Evolutionary conservation across 2,888 invertebrate species (phyloP), one percentile per base, ranked within the genome.

Genomic region (Lasioglossum morio): DNA sequence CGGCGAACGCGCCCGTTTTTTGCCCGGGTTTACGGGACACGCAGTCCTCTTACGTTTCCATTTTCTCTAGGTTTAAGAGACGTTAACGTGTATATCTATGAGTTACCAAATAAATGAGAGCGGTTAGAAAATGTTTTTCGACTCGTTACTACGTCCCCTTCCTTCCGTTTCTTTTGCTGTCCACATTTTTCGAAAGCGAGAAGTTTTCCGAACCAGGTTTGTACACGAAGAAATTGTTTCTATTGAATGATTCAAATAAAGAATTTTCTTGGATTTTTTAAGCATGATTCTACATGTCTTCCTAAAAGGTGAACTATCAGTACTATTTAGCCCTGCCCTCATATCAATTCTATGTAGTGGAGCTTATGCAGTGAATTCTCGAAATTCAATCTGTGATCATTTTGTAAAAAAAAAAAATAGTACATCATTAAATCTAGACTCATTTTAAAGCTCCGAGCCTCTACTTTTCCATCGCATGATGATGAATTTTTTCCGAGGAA

Each of bases 101-200:
- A 94, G 94, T 94, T 94, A 94, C 94, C 93, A 94, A 94, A 94
- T 94, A 94, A 94, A 94, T 91, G 85, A 93, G 88, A 93, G 91
- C 89, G 93, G 92, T 94, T 94, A 94, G 94, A 93, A 92, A 85
- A 92, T 86, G 34, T 27, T 14, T 40, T 4, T 0, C 48, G 76
- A 48, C 46, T n/a, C 23, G 12, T 81, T 16, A 43, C 77, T 84
- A 57, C 57, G 0, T 4, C 43, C 46, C 7, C 34, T 2, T 34
- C 34, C n/a, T 30, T 1, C 40, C n/a, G 7, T 12, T 0, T 40
- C 14, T n/a, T 27, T 27, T 14, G n/a, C 27, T 14, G 14, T 12
- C 1, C 27, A 60, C 23, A 53, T 53, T n/a, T 10, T 10, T 53
- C n/a, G 48, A 8, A 23, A 23, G 7, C 19, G 7, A 7, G 48